These are phyloP conservation scores for Carterocephalus palaemon DNA, from an alignment of 2,888 invertebrate genomes.

Conservation along the genomic window DNA sequence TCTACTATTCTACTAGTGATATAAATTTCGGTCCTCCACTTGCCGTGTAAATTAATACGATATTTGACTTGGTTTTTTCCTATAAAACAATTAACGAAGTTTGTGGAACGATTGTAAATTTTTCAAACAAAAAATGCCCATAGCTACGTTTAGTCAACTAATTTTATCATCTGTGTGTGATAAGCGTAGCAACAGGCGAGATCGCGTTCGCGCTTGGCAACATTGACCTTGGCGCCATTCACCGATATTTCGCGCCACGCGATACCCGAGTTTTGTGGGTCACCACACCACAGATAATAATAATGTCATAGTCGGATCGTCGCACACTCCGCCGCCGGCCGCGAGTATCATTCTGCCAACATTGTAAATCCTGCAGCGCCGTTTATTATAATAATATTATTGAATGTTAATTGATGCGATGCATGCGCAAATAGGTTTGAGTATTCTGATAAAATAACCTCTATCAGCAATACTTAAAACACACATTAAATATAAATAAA, in stretches of 20 bases:
- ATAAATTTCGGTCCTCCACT: too few relatives aligned
- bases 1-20: too few relatives aligned
- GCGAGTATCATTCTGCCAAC: background rate
- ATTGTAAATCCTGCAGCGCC: background rate
- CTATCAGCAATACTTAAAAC: too few relatives aligned
- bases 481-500: too few relatives aligned
- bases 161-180: background rate
- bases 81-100: background rate
- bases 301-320: conserved; percentile 10
- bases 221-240: conserved; percentile 42
- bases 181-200: background rate
- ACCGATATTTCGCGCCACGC: conserved; percentile 37
- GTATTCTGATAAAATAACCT: too few relatives aligned
- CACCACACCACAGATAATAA: conserved; percentile 28
- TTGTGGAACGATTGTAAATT: too few relatives aligned
- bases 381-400: background rate
- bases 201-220: background rate
- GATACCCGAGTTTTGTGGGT: conserved; percentile 35
- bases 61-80: conserved; percentile 1
- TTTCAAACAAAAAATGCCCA: background rate
- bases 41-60: too few relatives aligned
- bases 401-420: too few relatives aligned
- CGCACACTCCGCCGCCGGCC: background rate
- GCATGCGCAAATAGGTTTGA: too few relatives aligned
- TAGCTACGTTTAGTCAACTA: conserved; percentile 1